A percentile compares a stretch with the other conserved stretches of the same genome.
phyloP scores from a whole-genome alignment of 2,797 vertebrate genomes.

The Morelia viridis region DNA sequence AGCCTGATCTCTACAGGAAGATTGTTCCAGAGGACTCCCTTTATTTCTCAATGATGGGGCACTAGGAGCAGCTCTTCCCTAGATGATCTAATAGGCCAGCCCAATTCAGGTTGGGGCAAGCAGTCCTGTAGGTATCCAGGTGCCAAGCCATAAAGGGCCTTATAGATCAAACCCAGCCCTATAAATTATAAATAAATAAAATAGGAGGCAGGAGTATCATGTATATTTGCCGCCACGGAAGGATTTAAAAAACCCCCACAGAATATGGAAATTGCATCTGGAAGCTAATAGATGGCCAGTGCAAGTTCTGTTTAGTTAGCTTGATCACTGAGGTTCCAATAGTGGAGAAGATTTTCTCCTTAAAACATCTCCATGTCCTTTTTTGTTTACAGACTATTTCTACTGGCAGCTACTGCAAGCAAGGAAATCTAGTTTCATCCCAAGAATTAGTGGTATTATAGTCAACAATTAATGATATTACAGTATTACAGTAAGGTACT shows the following conservation, averaged over 20 bases:
- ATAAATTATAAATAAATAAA: neutral
- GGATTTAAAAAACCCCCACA: neutral
- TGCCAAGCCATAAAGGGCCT: neutral
- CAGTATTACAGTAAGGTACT: neutral
- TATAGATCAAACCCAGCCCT: neutral
- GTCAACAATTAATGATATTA: no score
- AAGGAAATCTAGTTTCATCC: neutral
- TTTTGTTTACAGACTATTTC: neutral
- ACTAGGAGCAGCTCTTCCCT: neutral
- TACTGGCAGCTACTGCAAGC: neutral
- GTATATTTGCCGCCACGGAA: neutral
- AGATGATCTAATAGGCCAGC: neutral
- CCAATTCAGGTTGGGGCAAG: neutral
- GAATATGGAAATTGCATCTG: neutral
- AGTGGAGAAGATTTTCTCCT: no score
- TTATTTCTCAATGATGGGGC: neutral
- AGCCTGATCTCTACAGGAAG: neutral
- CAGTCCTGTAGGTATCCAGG: neutral
- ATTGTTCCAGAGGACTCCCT: neutral
- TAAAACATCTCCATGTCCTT: neutral
- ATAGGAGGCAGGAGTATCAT: neutral
- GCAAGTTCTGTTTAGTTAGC: neutral
- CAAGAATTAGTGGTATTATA: neutral
- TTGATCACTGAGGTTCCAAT: neutral
- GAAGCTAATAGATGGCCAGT: neutral